Conservation (phyloP, 2,113 vertebrate species). For the Aptenodytes patagonicus region DNA sequence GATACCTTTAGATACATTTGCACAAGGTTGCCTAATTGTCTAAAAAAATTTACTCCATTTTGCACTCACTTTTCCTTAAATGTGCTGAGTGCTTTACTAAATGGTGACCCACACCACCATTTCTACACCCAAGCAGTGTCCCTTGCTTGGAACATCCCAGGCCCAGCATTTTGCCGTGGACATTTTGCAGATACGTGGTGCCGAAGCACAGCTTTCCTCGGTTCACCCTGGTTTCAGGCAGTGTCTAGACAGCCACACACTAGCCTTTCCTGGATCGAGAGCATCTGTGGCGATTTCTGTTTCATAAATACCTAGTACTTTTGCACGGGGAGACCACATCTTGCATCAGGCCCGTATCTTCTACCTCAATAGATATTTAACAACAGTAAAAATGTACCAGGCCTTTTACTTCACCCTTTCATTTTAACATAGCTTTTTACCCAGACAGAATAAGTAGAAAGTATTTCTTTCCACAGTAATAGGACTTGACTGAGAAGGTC, state of each 20-base stretch:
- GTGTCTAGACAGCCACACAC: background rate
- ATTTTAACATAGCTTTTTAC: background rate
- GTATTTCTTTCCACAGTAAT: background rate
- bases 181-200: fast-evolving
- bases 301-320: background rate
- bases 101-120: background rate
- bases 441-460: background rate
- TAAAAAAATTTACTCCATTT: background rate
- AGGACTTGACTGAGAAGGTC: background rate
- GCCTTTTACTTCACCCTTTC: background rate
- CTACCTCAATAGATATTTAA: background rate
- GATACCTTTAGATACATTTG: background rate
- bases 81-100: background rate
- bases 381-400: background rate
- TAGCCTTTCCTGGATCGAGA: background rate
- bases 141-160: background rate
- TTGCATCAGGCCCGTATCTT: background rate
- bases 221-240: background rate
- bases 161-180: background rate
- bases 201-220: background rate
- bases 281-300: fast-evolving
- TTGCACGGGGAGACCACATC: background rate
- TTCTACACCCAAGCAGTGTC: background rate
- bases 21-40: background rate
- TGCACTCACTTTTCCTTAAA: background rate